Base-by-base conservation (phyloP, 1,140 invertebrate species). In the Tyrophagus putrescentiae region DNA sequence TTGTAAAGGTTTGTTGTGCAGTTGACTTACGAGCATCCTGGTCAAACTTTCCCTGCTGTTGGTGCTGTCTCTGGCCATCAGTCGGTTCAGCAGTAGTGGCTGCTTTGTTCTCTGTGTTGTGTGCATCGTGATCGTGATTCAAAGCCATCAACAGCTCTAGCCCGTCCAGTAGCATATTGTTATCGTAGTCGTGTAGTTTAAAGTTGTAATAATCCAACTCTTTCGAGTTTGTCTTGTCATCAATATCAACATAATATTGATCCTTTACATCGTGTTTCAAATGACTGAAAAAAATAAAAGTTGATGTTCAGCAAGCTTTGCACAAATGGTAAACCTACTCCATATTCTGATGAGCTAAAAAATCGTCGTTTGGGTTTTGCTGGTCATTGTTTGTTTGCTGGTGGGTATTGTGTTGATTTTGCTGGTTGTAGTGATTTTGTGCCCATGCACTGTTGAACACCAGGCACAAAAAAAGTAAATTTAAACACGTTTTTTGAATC, bases 111-210 rank as follows among this genome's bases (percentile, higher is more conserved):
- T 67, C 61, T n/a, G 61, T 61, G 4, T 71, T 67, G 6, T 66
- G 62, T n/a, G 69, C 64, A 7, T 73, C 70, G 21, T 72, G 57
- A 18, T 74, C 70, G 63, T 79, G 76, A 3, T 67, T 70, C 45
- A 75, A 71, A 0, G 77, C 77, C 36, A 73, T 69, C 34, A 87
- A 69, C 62, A 88, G 77, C 74, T 89, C 85, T 45, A 87, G 70
- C 9, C 85, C 85, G 70, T 89, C 86, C 52, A 88, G 72, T 68
- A 80, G 82, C 1, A 77, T 80, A 68, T 89, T 86, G 65, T 81
- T 82, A 66, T 88, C 84, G 64, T 80, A 80, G 67, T 89, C 86
- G 65, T 89, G 86, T 11, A 83, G 70, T 66, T 84, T 84, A 56
- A 62, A 61, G 25, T 62, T 36, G 32, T 61, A 62, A 21, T 50